Base-by-base conservation (phyloP, 2,797 vertebrate genomes). In the Fratercula arctica region DNA sequence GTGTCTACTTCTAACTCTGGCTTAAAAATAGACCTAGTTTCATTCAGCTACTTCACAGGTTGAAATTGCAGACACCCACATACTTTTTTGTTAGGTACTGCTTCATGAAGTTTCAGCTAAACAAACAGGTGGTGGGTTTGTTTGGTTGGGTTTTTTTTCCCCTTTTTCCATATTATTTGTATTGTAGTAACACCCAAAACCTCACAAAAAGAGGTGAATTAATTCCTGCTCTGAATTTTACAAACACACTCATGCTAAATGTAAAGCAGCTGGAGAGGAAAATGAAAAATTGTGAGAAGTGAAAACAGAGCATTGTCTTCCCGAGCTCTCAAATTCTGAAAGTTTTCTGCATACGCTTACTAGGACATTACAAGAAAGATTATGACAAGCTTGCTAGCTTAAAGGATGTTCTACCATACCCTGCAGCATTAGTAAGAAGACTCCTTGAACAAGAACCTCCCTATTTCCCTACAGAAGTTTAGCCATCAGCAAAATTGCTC, bases 111-210 rank as follows among this genome's bases (percentile, higher is more conserved):
- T 13, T 68, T 29, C 69, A 64, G 6, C 11, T 85, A 53, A 70
- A 83, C 11, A 45, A 43, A 60, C 0, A 46, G 9, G 45, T 4
- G 1, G 29, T 11, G 6, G 5, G 26, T 24, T 48, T 29, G 21
- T 48, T 48, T 23, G 46, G 46, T 46, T 14, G 5, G 0, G 11
- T 6, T 28, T 23, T 23, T 28, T 16, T 43, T 19, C 37, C 23
- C 9, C 1, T 70, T 75, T 72, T 37, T n/a, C 59, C 1, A 1
- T 21, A 45, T 69, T 69, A 66, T 31, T 87, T 53, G 7, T 53
- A 37, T 31, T 28, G 43, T 8, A n/a, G 11, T 50, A 82, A 61
- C 14, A 54, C 2, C 9, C 31, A 85, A 74, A 70, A 37, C 4
- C 9, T 75, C 28, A 48, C 18, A 16, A 10, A 43, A 50, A 68